A percentile compares a stretch with the other conserved stretches of the same genome.
phyloP scores from a whole-genome alignment of 1,140 invertebrate genomes.

The Drosophila ercepeae region DNA sequence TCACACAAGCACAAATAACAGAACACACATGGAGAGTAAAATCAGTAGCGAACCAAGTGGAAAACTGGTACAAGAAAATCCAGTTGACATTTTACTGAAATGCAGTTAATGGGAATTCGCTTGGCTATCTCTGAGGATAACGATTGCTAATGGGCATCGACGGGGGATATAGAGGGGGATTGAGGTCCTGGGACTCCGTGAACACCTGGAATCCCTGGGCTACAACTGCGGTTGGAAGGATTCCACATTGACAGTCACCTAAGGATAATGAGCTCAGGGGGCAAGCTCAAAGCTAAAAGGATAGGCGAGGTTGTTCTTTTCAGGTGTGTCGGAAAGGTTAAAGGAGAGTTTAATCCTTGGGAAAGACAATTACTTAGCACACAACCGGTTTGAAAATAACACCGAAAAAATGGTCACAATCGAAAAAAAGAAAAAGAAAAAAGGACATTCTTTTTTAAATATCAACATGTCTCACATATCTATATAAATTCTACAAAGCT shows the following conservation, averaged over 20 bases:
- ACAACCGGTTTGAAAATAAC: neutral
- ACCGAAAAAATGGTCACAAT: neutral
- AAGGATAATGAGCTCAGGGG: constrained; percentile 21
- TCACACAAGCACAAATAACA: constrained; percentile 10
- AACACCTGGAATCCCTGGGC: neutral
- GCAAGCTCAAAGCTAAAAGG: neutral
- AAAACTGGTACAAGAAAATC: constrained; percentile 36
- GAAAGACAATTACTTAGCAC: neutral
- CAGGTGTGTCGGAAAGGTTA: constrained; percentile 7
- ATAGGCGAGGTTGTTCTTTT: neutral
- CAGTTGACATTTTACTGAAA: constrained; percentile 65
- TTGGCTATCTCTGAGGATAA: constrained; percentile 36
- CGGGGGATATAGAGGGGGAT: neutral
- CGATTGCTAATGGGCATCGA: constrained; percentile 31
- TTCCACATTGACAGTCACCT: constrained; percentile 19
- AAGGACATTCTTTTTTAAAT: too few species aligned
- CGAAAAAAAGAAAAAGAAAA: too few species aligned
- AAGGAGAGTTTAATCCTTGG: neutral
- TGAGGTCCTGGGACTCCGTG: neutral
- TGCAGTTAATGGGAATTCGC: constrained; percentile 65
- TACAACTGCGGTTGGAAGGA: neutral
- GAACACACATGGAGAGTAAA: constrained; percentile 7
- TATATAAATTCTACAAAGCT: too few species aligned
- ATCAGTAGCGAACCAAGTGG: constrained; percentile 40
- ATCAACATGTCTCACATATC: too few species aligned